phyloP scores from a whole-genome alignment of 1,140 invertebrate genomes.

The Neuroterus valhalla region DNA sequence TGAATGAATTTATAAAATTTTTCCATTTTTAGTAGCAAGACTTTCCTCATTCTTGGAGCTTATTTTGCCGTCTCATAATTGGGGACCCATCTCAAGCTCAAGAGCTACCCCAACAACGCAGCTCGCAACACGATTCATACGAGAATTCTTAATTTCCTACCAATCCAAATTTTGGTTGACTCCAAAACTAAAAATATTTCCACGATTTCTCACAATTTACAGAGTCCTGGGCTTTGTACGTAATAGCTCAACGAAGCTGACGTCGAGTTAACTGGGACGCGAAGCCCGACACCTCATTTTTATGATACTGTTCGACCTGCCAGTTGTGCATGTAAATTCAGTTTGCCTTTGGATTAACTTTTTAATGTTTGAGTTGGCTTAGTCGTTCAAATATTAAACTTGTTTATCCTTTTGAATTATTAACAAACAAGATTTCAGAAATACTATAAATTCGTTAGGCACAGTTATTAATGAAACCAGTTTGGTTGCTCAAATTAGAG shows the following conservation, averaged over 20 bases:
- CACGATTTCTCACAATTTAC: slow-evolving; percentile 15
- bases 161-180: not conserved
- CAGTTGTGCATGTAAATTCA: slow-evolving; percentile 2
- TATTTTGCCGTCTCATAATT: not conserved
- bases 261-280: slow-evolving; percentile 60
- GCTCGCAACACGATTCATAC: no score
- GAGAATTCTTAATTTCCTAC: not conserved
- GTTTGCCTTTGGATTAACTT: slow-evolving; percentile 30
- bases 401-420: no score
- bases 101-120: not conserved
- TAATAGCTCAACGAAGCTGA: slow-evolving; percentile 24
- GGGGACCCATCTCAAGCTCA: slow-evolving; percentile 9
- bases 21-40: not conserved
- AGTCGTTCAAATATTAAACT: no score
- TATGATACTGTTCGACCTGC: not conserved
- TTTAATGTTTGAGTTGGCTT: no score
- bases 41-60: not conserved
- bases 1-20: not conserved
- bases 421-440: no score
- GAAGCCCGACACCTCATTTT: slow-evolving; percentile 54
- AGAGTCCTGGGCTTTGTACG: slow-evolving; percentile 2
- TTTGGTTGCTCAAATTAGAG: no score
- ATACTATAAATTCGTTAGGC: no score
- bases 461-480: no score
- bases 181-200: slow-evolving; percentile 8